These are phyloP conservation scores for Phallusia fumigata DNA, from an alignment of 23 tunicate species.

Conservation along the genomic window DNA sequence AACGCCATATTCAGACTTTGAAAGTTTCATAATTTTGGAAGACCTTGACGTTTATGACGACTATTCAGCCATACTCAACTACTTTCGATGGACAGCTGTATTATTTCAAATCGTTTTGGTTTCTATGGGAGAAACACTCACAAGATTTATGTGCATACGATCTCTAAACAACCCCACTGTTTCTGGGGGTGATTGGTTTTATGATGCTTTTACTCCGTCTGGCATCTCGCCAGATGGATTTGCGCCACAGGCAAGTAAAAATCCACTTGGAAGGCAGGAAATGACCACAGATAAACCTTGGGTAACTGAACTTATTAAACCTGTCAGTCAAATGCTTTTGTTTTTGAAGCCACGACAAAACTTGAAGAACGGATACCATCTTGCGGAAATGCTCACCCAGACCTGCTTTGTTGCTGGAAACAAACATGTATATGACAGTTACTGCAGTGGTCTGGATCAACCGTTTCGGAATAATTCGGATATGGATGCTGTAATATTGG, in stretches of 20 bases:
- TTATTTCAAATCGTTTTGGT: constrained; percentile 28
- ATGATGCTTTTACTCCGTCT: constrained; percentile 16
- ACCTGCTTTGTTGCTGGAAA: constrained; percentile 23
- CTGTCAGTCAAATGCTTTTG: constrained; percentile 22
- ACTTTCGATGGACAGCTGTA: constrained; percentile 33
- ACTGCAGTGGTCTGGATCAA: not conserved
- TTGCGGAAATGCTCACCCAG: constrained; percentile 10
- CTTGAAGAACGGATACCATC: not conserved
- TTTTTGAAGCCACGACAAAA: not conserved
- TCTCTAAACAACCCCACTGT: not conserved
- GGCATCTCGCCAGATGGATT: constrained; percentile 34
- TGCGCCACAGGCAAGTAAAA: constrained; percentile 36
- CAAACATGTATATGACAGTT: constrained; percentile 4
- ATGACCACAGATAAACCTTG: not conserved
- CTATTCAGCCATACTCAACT: constrained; percentile 2
- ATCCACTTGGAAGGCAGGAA: constrained; percentile 29
- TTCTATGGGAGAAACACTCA: constrained; percentile 16
- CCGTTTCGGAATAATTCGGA: not conserved
- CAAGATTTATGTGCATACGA: constrained; percentile 7
- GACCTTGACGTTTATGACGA: constrained; percentile 18
- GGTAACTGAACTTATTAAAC: constrained; percentile 11
- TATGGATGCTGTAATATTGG: too few relatives aligned
- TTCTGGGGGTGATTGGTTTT: not conserved
- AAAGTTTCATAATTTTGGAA: constrained; percentile 22
- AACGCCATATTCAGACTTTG: constrained; percentile 18